Evolutionary conservation across 2,797 vertebrate genomes (phyloP).

Genomic region (Philypnodon macrostomus): DNA sequence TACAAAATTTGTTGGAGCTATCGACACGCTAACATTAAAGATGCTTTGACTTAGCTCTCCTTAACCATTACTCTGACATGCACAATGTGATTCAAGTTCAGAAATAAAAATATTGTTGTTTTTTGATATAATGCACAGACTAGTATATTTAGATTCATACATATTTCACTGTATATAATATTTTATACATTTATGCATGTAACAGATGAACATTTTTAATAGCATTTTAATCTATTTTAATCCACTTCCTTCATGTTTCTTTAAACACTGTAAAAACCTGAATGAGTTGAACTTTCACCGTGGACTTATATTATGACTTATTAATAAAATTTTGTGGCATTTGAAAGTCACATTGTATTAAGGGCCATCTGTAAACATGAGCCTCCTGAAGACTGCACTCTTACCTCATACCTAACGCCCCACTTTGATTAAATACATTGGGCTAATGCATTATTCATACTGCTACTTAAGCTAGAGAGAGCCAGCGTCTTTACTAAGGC

Average conservation of each 20-base stretch:
- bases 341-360: slow-evolving; percentile 27
- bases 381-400: slow-evolving; percentile 19
- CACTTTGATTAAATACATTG: slow-evolving; percentile 5
- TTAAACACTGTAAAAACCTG: no score
- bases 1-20: no score
- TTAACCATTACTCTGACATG: no score
- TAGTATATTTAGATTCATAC: no score
- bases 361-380: slow-evolving; percentile 24
- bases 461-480: slow-evolving; percentile 25
- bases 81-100: no score
- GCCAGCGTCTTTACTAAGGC: slow-evolving; percentile 43
- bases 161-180: no score
- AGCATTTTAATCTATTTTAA: neutral
- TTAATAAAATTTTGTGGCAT: slow-evolving; percentile 19
- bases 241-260: neutral
- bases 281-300: slow-evolving; percentile 2
- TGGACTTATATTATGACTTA: slow-evolving; percentile 1
- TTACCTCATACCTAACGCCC: slow-evolving; percentile 6
- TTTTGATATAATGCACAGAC: no score
- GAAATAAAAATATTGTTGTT: no score
- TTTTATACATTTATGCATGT: no score
- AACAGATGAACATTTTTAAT: neutral
- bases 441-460: slow-evolving; percentile 58
- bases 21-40: no score
- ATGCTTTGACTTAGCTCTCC: no score